A percentile compares a stretch with the other conserved stretches of the same genome.
phyloP scores from a whole-genome alignment of 2,113 vertebrate genomes.

The Megaptera novaeangliae region DNA sequence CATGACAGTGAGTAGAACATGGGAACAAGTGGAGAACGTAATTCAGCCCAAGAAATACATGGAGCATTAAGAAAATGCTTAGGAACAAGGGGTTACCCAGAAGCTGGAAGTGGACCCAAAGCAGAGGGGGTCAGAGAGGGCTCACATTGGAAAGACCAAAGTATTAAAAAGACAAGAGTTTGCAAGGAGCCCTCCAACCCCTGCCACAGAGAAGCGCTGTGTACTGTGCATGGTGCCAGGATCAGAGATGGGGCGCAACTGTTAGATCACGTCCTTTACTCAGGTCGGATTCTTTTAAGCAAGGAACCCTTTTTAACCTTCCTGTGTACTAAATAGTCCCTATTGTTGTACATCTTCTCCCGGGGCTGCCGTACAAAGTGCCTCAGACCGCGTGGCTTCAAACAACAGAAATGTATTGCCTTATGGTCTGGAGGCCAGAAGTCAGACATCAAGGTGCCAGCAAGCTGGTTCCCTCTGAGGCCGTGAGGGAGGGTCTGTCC shows the following conservation, averaged over 20 bases:
- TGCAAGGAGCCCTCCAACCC: neutral
- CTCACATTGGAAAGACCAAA: neutral
- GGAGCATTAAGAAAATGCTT: neutral
- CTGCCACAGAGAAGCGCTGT: neutral
- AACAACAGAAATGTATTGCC: neutral
- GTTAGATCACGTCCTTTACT: neutral
- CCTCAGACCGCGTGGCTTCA: rapidly evolving
- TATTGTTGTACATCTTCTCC: neutral
- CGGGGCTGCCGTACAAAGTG: neutral
- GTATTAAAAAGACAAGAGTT: neutral
- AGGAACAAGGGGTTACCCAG: neutral
- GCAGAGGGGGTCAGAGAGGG: neutral
- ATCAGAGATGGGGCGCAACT: neutral
- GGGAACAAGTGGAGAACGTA: neutral
- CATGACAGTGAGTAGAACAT: rapidly evolving
- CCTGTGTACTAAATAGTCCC: neutral
- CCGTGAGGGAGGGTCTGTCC: rapidly evolving
- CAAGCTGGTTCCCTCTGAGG: neutral
- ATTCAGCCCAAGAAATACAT: neutral
- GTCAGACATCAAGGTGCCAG: rapidly evolving
- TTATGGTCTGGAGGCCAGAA: neutral
- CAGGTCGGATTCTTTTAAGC: neutral
- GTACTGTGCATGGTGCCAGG: too few relatives aligned
- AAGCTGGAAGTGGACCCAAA: too few relatives aligned
- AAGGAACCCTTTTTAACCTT: too few relatives aligned